Evolutionary conservation across 1,140 invertebrate species (phyloP).

Genomic region (Chironomus tepperi): DNA sequence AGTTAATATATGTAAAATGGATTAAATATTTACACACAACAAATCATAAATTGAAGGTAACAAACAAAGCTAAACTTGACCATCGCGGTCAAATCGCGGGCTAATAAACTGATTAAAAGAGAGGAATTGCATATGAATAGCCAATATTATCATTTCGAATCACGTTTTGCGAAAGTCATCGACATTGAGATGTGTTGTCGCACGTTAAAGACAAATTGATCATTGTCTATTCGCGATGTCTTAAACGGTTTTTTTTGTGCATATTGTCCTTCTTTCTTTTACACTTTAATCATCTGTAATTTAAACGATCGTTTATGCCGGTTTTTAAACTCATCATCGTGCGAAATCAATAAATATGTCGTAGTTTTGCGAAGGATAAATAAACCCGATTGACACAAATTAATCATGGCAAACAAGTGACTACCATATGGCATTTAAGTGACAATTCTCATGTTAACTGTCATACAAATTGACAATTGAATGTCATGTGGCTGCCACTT

Average conservation of each 20-base stretch:
- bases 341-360: too few relatives aligned
- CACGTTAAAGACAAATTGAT: background rate
- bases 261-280: background rate
- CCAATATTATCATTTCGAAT: constrained; percentile 9
- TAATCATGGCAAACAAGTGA: too few relatives aligned
- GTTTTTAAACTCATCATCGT: too few relatives aligned
- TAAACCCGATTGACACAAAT: too few relatives aligned
- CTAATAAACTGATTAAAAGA: background rate
- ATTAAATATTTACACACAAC: background rate
- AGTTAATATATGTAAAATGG: background rate
- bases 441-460: too few relatives aligned
- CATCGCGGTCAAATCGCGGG: background rate
- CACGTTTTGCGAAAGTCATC: constrained; percentile 20
- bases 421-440: too few relatives aligned
- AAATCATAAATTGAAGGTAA: background rate
- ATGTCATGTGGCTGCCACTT: too few relatives aligned
- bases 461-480: too few relatives aligned
- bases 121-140: background rate
- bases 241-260: background rate
- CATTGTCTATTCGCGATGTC: background rate
- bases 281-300: background rate
- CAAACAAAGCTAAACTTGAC: background rate
- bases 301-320: too few relatives aligned
- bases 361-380: too few relatives aligned
- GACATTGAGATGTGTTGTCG: background rate